Percentiles rank a stretch among this genome's conserved stretches.
Conservation (phyloP, 30 jellyfish, hydroid and myxozoan genomes). For the Aurelia sp. region DNA sequence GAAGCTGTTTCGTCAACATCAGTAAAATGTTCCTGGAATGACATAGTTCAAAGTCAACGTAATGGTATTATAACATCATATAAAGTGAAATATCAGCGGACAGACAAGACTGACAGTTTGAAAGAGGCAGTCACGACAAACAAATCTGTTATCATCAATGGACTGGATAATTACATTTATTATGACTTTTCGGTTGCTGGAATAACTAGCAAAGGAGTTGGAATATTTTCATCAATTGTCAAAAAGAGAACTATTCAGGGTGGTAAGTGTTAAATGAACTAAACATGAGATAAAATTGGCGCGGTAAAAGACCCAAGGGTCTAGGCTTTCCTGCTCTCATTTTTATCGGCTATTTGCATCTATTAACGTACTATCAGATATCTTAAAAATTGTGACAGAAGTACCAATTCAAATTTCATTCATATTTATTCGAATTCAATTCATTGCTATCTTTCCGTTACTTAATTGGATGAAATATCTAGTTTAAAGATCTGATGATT, state of each 20-base stretch:
- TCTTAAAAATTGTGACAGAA: too few relatives aligned
- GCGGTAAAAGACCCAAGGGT: too few relatives aligned
- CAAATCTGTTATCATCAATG: neutral
- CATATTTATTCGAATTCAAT: too few relatives aligned
- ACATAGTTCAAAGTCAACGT: neutral
- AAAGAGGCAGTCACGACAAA: neutral
- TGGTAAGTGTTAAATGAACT: conserved; percentile 5
- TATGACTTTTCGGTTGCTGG: conserved; percentile 57
- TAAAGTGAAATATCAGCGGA: conserved; percentile 24
- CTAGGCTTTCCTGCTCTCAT: too few relatives aligned
- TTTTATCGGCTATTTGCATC: too few relatives aligned
- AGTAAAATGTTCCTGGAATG: conserved; percentile 34
- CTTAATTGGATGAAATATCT: too few relatives aligned
- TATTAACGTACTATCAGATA: too few relatives aligned
- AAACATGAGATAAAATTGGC: too few relatives aligned
- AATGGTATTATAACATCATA: conserved; percentile 39
- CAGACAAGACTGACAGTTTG: conserved; percentile 12
- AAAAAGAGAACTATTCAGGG: neutral
- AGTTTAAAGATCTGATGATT: too few relatives aligned
- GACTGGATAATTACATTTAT: conserved; percentile 10
- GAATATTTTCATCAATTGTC: conserved; percentile 3
- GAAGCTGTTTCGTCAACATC: conserved; percentile 10
- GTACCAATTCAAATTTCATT: too few relatives aligned
- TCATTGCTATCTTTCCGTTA: too few relatives aligned
- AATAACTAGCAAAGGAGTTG: conserved; percentile 44